Evolutionary conservation across 2,113 vertebrate genomes (phyloP), one percentile per base, ranked within the genome.

Genomic region (Megaceryle torquata): DNA sequence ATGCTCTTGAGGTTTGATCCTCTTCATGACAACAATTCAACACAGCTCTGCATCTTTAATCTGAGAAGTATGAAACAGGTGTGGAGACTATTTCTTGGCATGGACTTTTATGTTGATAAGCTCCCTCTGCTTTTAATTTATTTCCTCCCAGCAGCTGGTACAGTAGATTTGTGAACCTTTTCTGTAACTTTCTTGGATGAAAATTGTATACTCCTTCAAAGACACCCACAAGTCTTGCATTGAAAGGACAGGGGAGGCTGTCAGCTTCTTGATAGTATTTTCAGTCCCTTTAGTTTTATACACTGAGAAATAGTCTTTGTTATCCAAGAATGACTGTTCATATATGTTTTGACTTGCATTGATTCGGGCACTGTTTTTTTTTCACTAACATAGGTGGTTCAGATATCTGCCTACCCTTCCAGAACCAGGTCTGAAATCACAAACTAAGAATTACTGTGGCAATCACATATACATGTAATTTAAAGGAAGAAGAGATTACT

Each of bases 131-230:
- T 64, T 93, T 91, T 59, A 88, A 95, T 92, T 88, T 91, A 70
- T 92, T 91, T 92, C 53, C 31, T 72, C 54, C 50, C 71, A 75
- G 35, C 64, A 79, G 46, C 63, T 88, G 83, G 61, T 3, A 0
- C 61, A 57, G 61, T 61, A 90, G 61, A 76, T 93, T 76, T 84
- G 74, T 79, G 88, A 92, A 82, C 61, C 44, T 41, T 76, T 91
- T 26, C 63, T 78, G 59, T 65, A 88, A 92, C 39, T 81, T 68
- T 65, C 57, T 46, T 72, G 39, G 48, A 94, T 82, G 16, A 96
- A 92, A 89, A 86, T 81, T 88, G 93, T 67, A 92, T 82, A 59
- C 11, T 20, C 37, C 46, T 86, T 83, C 60, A 90, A 91, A 80
- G 90, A 95, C 61, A 92, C 53, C 53, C 81, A 82, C 48, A 84